Evolutionary conservation across 92 coral and sea anemone species (phyloP), one percentile per base, ranked within the genome.

Genomic region (Porites rus): DNA sequence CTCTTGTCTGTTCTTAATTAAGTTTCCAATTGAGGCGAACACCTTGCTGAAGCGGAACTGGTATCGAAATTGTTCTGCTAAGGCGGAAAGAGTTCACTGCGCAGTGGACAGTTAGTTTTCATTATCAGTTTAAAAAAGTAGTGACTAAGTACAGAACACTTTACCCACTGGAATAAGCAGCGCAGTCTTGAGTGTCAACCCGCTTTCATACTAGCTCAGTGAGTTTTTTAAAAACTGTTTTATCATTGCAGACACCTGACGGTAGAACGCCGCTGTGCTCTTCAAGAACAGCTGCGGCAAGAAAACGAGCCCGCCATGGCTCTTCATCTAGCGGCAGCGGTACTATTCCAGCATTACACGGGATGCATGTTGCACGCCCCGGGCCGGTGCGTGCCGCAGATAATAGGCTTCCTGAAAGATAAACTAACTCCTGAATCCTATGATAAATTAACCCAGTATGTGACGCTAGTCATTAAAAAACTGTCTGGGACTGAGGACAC

Each of bases 231-330:
- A 4, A 38, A 6, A 13, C 14, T 7, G 50, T 20, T n/a, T 72
- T 14, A 6, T 9, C 7, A n/a, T 38, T 46, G 54, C 74, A 97
- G 99, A 78, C 96, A 90, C 69, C 85, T 97, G 56, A 82, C 80
- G 64, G 82, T 91, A 16, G 99, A 97, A 73, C 99, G 91, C 56
- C 93, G 90, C 75, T 96, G 88, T 59, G 99, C 95, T 8, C 76
- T 97, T 18, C 96, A 95, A 77, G 99, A 97, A 79, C 98, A 96
- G 76, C 86, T 97, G 21, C 95, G 99, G 61, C 99, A 95, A 38
- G 99, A 97, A 85, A 85, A 59, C 60, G 95, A 95, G 84, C 98
- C 99, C 50, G 99, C 99, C 66, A 97, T 95, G 99, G 90, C 97
- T 74, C 93, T 97, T 56, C 99, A 97, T 83, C 78, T 97, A 43